Base-by-base conservation (phyloP, 2,113 vertebrate species). In the Lophura nycthemera region DNA sequence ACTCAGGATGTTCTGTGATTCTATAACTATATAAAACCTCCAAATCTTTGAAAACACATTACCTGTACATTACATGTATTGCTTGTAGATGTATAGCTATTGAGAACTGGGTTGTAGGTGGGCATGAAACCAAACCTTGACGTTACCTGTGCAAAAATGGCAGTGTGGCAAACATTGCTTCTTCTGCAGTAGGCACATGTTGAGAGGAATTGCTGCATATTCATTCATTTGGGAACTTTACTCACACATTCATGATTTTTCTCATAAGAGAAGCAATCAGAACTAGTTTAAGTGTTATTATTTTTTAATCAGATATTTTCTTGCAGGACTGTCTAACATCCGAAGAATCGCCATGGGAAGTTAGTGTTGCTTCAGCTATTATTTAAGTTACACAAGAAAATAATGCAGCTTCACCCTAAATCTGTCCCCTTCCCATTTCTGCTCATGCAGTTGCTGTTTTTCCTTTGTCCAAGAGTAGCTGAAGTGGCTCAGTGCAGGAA, bases 371-470 rank as follows among this genome's bases (percentile, higher is more conserved):
- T 85, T 2, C 29, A 91, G 11, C 24, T 36, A 4, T 12, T 61
- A 15, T 8, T 8, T 29, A 15, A 0, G 0, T 43, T 43, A 38
- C 17, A n/a, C 22, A 40, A 73, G 20, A 73, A 90, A 90, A 70
- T 10, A 22, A 16, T 8, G 11, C 17, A 83, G 2, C 11, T 80
- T 61, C 17, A 47, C 36, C n/a, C 10, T 48, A 59, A 3, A 21
- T 89, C n/a, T 59, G n/a, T 57, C 45, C n/a, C 32, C 67, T 87
- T 63, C 18, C 57, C 24, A 7, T 60, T 88, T 83, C 60, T 77
- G 40, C 52, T 93, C 59, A 19, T 0, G 0, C 16, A 2, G 0
- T 9, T 36, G 40, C 5, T 67, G 4, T 81, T 90, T 86, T 36
- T n/a, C 36, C 56, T 11, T 0, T 0, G 8, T 54, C 40, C 19